These are phyloP conservation scores for Scleropages formosus DNA, from an alignment of 2,797 vertebrate species.

Conservation along the genomic window DNA sequence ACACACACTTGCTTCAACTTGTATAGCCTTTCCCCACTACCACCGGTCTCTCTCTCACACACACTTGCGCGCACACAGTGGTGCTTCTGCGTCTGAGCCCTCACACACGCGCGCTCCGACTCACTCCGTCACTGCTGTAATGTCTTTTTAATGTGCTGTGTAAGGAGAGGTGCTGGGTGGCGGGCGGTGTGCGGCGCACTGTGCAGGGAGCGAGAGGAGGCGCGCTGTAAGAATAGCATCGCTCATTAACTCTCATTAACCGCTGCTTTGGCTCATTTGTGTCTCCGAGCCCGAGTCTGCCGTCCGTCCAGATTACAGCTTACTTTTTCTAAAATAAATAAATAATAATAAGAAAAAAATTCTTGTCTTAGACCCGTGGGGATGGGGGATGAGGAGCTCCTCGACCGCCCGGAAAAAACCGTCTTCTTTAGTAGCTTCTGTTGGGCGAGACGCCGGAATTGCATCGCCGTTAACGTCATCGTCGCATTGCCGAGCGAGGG, in stretches of 20 bases:
- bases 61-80: background rate
- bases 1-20: background rate
- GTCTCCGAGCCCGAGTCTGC: constrained; percentile 10
- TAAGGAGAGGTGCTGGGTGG: constrained; percentile 6
- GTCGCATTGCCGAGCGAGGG: background rate
- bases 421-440: background rate
- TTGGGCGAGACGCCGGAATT: background rate
- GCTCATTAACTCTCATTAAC: constrained; percentile 29
- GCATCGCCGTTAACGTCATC: background rate
- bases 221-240: constrained; percentile 26
- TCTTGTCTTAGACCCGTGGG: background rate
- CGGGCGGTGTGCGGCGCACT: background rate
- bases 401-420: background rate
- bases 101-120: constrained; percentile 21
- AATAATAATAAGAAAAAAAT: constrained; percentile 9
- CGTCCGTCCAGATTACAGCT: constrained; percentile 15
- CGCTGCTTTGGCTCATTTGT: constrained; percentile 26
- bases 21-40: background rate
- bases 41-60: background rate
- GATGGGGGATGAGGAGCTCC: background rate
- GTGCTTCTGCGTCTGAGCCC: background rate
- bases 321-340: background rate
- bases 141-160: constrained; percentile 32
- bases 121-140: constrained; percentile 20
- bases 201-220: constrained; percentile 13